Evolutionary conservation across 2,888 invertebrate species (phyloP).

Genomic region (Callyntrura sp.): DNA sequence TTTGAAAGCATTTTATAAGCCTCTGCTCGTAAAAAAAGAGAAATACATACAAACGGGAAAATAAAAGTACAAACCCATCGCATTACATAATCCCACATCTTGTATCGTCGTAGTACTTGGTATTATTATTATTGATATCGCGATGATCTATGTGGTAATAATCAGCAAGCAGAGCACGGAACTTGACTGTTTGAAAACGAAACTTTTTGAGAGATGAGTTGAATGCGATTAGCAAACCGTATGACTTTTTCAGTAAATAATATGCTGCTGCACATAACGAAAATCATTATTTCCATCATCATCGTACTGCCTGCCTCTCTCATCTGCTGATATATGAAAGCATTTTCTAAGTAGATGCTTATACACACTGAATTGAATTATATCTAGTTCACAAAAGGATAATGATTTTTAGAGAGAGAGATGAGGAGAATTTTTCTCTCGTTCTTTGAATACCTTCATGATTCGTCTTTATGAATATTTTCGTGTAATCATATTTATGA

Average conservation of each 20-base stretch:
- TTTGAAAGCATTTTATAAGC: constrained; percentile 42
- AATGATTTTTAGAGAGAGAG: constrained; percentile 50
- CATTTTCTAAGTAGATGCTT: no score
- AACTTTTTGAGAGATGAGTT: constrained; percentile 41
- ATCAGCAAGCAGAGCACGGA: constrained; percentile 48
- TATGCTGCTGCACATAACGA: neutral
- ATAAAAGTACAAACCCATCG: constrained; percentile 42
- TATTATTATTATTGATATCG: neutral
- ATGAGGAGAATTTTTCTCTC: constrained; percentile 27
- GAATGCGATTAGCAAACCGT: constrained; percentile 65
- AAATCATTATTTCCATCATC: constrained; percentile 18
- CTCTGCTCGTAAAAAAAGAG: constrained; percentile 39
- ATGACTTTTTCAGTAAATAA: constrained; percentile 53
- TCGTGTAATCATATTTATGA: constrained; percentile 2
- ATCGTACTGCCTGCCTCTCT: neutral
- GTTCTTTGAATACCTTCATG: constrained; percentile 43
- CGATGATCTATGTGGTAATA: constrained; percentile 40
- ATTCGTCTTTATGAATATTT: constrained; percentile 21
- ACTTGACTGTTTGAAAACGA: constrained; percentile 6
- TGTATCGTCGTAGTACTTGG: neutral
- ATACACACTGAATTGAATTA: constrained; percentile 32
- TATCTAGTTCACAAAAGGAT: constrained; percentile 21
- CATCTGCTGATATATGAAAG: neutral
- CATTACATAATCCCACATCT: constrained; percentile 45
- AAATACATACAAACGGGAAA: neutral